Evolutionary conservation across 2,113 vertebrate genomes (phyloP).

Genomic region (Crotalus tigris): DNA sequence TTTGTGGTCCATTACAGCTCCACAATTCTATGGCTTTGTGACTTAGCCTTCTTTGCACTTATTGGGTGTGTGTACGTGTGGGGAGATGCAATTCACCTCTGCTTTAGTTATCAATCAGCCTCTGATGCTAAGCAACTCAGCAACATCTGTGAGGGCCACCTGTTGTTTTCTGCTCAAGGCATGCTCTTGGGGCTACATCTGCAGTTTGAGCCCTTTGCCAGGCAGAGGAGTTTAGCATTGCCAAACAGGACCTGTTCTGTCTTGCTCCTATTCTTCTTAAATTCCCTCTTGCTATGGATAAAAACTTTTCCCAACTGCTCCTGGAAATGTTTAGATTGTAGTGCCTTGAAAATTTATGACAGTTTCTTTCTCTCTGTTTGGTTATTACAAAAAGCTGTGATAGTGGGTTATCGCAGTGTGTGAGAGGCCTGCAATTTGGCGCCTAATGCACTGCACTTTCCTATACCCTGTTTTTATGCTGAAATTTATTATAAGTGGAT

Average conservation of each 20-base stretch:
- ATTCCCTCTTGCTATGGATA: slow-evolving; percentile 4
- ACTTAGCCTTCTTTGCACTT: not conserved
- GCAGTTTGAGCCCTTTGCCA: not conserved
- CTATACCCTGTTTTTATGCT: slow-evolving; percentile 25
- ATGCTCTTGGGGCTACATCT: not conserved
- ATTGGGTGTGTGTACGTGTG: not conserved
- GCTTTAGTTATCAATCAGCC: not conserved
- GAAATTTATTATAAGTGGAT: slow-evolving; percentile 15
- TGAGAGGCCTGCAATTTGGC: slow-evolving; percentile 19
- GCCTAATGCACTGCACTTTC: slow-evolving; percentile 1
- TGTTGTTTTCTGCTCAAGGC: rapidly evolving
- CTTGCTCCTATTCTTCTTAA: not conserved
- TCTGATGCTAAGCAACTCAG: no score
- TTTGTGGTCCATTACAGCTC: not conserved
- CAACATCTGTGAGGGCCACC: rapidly evolving
- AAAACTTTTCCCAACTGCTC: slow-evolving; percentile 19
- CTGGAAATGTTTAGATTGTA: not conserved
- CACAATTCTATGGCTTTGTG: not conserved
- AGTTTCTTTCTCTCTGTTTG: slow-evolving; percentile 35
- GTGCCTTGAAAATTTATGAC: slow-evolving; percentile 35
- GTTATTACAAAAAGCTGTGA: slow-evolving; percentile 11
- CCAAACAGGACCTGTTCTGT: not conserved
- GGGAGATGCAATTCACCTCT: not conserved
- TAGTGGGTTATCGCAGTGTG: slow-evolving; percentile 20
- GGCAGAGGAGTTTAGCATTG: not conserved